These are phyloP conservation scores for Griposia aprilina DNA, from an alignment of 2,888 invertebrate genomes.

Conservation along the genomic window DNA sequence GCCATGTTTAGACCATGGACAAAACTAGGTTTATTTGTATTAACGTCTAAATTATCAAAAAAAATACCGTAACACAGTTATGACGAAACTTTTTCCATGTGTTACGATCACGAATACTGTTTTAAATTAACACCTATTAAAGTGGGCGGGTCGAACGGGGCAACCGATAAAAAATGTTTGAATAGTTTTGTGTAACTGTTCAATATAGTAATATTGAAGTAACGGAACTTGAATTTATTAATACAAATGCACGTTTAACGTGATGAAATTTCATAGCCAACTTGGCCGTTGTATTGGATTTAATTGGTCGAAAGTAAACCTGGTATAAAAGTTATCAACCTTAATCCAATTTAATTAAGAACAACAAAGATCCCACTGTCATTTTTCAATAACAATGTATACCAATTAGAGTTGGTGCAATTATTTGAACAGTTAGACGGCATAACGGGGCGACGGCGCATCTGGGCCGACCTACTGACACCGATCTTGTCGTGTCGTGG, in stretches of 20 bases:
- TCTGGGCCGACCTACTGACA: slow-evolving; percentile 88
- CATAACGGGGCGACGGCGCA: slow-evolving; percentile 85
- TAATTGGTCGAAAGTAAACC: slow-evolving; percentile 16
- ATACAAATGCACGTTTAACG: slow-evolving; percentile 62
- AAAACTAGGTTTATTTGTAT: slow-evolving; percentile 47
- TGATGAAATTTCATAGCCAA: slow-evolving; percentile 25
- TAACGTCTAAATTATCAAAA: slow-evolving; percentile 45
- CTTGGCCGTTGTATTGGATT: not conserved
- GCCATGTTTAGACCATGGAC: slow-evolving; percentile 28
- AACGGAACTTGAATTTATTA: slow-evolving; percentile 70
- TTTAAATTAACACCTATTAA: slow-evolving; percentile 72
- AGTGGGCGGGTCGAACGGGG: slow-evolving; percentile 65
- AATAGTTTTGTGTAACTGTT: slow-evolving; percentile 76
- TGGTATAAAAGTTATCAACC: slow-evolving; percentile 8
- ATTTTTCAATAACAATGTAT: slow-evolving; percentile 78
- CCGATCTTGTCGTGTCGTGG: slow-evolving; percentile 77
- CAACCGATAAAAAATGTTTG: slow-evolving; percentile 71
- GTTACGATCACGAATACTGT: slow-evolving; percentile 67
- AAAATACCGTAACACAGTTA: slow-evolving; percentile 58
- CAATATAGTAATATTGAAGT: slow-evolving; percentile 71
- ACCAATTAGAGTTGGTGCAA: slow-evolving; percentile 81
- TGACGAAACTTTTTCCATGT: slow-evolving; percentile 60
- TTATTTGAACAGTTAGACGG: slow-evolving; percentile 86
- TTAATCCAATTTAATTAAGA: slow-evolving; percentile 48
- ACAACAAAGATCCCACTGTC: slow-evolving; percentile 71